phyloP scores from a whole-genome alignment of 2,888 invertebrate genomes.

The Congeria kusceri region DNA sequence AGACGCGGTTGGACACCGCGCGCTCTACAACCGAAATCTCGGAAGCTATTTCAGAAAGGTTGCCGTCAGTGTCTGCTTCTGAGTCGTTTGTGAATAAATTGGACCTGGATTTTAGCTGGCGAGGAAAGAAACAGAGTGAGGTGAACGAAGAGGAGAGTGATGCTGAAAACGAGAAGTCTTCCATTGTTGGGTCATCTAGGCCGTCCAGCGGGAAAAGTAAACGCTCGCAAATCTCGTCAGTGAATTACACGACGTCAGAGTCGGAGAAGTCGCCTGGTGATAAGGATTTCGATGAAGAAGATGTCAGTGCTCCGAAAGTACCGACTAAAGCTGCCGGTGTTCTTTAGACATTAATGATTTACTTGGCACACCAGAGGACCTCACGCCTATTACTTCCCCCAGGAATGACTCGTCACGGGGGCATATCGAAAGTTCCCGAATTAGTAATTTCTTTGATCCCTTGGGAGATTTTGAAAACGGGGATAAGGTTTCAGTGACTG shows the following conservation, averaged over 20 bases:
- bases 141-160: slow-evolving; percentile 61
- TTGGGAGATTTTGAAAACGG: slow-evolving; percentile 73
- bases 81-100: slow-evolving; percentile 60
- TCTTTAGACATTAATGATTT: slow-evolving; percentile 65
- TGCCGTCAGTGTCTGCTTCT: slow-evolving; percentile 56
- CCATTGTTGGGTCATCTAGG: slow-evolving; percentile 60
- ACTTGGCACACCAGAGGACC: slow-evolving; percentile 55
- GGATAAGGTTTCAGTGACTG: slow-evolving; percentile 77
- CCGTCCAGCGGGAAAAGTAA: slow-evolving; percentile 75
- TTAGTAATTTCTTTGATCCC: slow-evolving; percentile 62
- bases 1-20: slow-evolving; percentile 48
- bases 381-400: slow-evolving; percentile 74
- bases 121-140: not conserved
- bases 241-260: slow-evolving; percentile 65
- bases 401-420: slow-evolving; percentile 53
- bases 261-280: slow-evolving; percentile 51
- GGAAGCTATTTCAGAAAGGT: slow-evolving; percentile 71
- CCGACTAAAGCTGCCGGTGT: slow-evolving; percentile 29
- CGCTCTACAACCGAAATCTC: slow-evolving; percentile 68
- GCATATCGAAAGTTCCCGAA: slow-evolving; percentile 8
- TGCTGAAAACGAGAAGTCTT: slow-evolving; percentile 59
- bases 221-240: slow-evolving; percentile 59
- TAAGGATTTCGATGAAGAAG: slow-evolving; percentile 56
- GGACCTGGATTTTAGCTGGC: slow-evolving; percentile 44
- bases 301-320: slow-evolving; percentile 55